Conservation (phyloP, 2,888 invertebrate genomes). For the Acrocyrtus sp. region DNA sequence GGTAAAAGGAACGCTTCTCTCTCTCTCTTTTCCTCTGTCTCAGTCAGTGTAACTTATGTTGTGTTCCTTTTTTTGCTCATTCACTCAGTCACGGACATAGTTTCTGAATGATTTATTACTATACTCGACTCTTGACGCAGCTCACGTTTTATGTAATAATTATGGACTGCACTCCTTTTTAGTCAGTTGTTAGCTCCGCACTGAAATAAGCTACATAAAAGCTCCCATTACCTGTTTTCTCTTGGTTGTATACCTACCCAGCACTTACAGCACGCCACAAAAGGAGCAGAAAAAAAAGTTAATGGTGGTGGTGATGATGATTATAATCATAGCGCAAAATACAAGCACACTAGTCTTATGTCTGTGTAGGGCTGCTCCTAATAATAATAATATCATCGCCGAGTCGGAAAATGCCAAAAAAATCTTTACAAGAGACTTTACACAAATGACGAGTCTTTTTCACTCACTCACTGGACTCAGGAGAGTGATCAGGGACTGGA, state of each 20-base stretch:
- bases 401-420: too few species aligned
- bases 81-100: constrained; percentile 47
- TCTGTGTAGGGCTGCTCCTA: too few species aligned
- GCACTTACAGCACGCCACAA: too few species aligned
- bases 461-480: too few species aligned
- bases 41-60: too few species aligned
- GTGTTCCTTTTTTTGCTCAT: constrained; percentile 40
- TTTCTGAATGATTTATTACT: constrained; percentile 44
- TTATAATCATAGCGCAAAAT: neutral
- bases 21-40: too few species aligned
- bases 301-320: too few species aligned
- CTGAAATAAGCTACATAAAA: neutral
- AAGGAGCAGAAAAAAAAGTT: neutral
- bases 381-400: too few species aligned
- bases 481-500: constrained; percentile 17
- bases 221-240: constrained; percentile 26
- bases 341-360: constrained; percentile 2
- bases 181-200: constrained; percentile 10
- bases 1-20: too few species aligned
- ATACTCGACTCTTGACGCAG: constrained; percentile 41
- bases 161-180: constrained; percentile 35
- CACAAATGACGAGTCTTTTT: neutral
- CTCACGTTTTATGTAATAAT: constrained; percentile 44
- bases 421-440: neutral
- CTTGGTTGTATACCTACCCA: too few species aligned